Evolutionary conservation across 2,888 invertebrate genomes (phyloP), one percentile per base, ranked within the genome.

Genomic region (Parascotia fuliginaria): DNA sequence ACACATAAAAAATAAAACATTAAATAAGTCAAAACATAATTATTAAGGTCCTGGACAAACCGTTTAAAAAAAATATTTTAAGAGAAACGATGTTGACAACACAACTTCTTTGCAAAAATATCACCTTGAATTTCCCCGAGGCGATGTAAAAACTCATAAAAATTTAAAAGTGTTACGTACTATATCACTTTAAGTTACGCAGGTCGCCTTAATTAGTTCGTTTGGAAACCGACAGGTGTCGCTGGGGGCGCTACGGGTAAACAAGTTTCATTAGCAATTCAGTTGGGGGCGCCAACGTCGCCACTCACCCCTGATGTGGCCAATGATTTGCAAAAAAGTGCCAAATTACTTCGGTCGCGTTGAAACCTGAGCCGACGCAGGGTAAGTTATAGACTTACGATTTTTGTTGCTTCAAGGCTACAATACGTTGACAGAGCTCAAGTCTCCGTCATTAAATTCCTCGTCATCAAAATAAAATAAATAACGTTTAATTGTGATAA

Each of bases 171-270:
- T 27, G 43, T 58, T 47, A 55, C 62, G 56, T 19, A 3, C 65
- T 59, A 57, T 51, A 49, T 46, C 51, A 52, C 55, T 67, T 64
- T 41, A 58, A 60, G 55, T 54, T 43, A 33, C 42, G 45, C 52
- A 54, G 47, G 46, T 50, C 46, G 55, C 47, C 49, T 64, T 66
- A 68, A 68, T 68, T 68, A 68, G 66, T 68, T 68, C 55, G 60
- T 69, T 68, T 61, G 52, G 55, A 50, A 60, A 65, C 69, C 69
- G 55, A 59, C 68, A 68, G 68, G 69, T 68, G 68, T 65, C 68
- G 53, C 61, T 45, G 42, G 44, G 33, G 63, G 55, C 56, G 37
- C 32, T 37, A 3, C 34, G 53, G 36, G 67, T 62, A 69, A 69
- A 70, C 67, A 69, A 60, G 69, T 67, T 69, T 66, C 65, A 65